Evolutionary conservation across 2,797 vertebrate genomes (phyloP), one percentile per base, ranked within the genome.

Genomic region (Chelon labrosus): DNA sequence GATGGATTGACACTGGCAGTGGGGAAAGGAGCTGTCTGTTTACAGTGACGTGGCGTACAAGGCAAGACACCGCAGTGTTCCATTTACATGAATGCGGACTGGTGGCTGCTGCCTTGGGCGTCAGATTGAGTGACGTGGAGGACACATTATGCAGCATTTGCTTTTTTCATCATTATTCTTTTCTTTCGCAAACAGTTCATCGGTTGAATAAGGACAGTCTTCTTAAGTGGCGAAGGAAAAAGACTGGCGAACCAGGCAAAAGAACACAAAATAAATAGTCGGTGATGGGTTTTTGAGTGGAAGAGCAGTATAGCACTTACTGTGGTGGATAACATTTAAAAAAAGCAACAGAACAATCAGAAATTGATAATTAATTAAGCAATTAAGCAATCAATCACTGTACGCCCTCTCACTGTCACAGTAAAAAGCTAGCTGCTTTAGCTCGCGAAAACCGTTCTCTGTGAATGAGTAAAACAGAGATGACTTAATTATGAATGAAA

Each of bases 401-500:
- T 22, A 19, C 6, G 50, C 13, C 5, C 55, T 68, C 5, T 61
- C n/a, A 53, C 31, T 55, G 50, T 19, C 44, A 44, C 3, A 9
- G 20, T 42, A 63, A 63, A 76, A 53, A 57, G 50, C 35, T 46
- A 59, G 59, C 44, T 17, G 64, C 73, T 59, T 71, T 53, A 62
- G 77, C 51, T 69, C 49, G 49, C 7, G 46, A 71, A 27, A 81
- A 49, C 42, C 62, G 56, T 61, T 56, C 49, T 11, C 68, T 65
- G 54, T 69, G 64, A 78, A 50, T 46, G 35, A 66, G 46, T 46
- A 59, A 75, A 66, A 79, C 51, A 0, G 39, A 73, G 31, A 46
- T 35, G 41, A n/a, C 46, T 94, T 57, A 91, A 93, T 92, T 88
- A 94, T 92, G 70, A 79, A 92, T 92, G 83, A 92, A 88, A 72